phyloP scores from a whole-genome alignment of 2,888 invertebrate species.

The Tipula confusa region DNA sequence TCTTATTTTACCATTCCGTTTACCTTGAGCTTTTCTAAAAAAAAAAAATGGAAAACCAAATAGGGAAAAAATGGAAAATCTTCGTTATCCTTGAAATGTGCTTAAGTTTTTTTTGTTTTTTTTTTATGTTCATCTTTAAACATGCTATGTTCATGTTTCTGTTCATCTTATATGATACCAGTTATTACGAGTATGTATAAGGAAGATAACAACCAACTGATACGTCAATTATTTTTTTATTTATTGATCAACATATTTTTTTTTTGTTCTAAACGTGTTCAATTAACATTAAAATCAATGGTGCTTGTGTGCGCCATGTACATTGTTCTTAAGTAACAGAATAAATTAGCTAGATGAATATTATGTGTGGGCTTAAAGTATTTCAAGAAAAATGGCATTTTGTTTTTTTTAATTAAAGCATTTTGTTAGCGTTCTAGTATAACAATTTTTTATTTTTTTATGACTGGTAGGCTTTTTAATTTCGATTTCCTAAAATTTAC shows the following conservation, averaged over 20 bases:
- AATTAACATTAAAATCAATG: not conserved
- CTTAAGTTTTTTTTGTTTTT: not conserved
- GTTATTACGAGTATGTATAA: not conserved
- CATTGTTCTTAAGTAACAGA: too few species aligned
- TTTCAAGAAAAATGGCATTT: too few species aligned
- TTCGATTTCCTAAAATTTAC: too few species aligned
- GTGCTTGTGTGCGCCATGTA: too few species aligned
- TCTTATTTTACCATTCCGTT: not conserved
- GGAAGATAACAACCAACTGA: not conserved
- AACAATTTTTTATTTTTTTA: too few species aligned
- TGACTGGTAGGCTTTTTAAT: too few species aligned
- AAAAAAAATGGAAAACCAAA: not conserved
- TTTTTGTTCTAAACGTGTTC: not conserved
- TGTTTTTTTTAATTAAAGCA: too few species aligned
- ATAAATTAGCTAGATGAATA: too few species aligned
- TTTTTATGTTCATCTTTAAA: not conserved
- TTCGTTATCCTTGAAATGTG: not conserved
- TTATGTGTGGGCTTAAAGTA: too few species aligned
- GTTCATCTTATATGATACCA: not conserved
- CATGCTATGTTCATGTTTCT: not conserved
- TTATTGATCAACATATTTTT: not conserved
- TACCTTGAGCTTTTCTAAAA: not conserved
- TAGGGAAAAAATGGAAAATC: not conserved
- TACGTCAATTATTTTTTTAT: not conserved
- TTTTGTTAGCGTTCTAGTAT: too few species aligned